phyloP scores from a whole-genome alignment of 2,797 vertebrate species.

The Merluccius polli region DNA sequence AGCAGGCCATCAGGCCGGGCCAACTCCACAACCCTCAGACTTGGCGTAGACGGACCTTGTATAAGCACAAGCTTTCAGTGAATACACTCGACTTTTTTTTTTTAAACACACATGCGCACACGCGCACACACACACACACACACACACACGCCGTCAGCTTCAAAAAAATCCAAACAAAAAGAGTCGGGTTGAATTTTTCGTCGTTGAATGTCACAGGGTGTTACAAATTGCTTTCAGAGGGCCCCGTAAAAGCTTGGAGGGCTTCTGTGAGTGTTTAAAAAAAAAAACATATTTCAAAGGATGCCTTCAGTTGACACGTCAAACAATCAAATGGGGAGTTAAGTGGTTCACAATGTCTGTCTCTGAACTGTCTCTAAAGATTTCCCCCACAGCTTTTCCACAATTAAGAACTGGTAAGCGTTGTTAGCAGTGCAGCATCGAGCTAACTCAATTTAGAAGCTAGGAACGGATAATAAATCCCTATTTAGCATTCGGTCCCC shows the following conservation, averaged over 20 bases:
- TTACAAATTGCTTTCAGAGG: not conserved
- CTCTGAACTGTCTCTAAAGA: too few species aligned
- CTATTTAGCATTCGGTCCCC: not conserved
- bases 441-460: too few species aligned
- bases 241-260: too few species aligned
- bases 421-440: too few species aligned
- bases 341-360: too few species aligned
- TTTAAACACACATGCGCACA: too few species aligned
- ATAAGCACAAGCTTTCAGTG: constrained; percentile 27
- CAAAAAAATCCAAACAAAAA: not conserved
- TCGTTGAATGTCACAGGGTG: not conserved
- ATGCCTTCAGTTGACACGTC: not conserved
- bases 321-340: too few species aligned
- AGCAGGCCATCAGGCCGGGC: constrained; percentile 20
- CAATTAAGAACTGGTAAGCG: too few species aligned
- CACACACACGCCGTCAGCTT: not conserved
- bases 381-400: not conserved
- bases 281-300: not conserved
- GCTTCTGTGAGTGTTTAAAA: too few species aligned
- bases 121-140: not conserved
- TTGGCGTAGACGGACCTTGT: constrained; percentile 5
- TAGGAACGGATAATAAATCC: too few species aligned
- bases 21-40: constrained; percentile 10
- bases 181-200: not conserved
- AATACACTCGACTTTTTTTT: not conserved